Base-by-base conservation (phyloP, 2,888 invertebrate genomes). In the Cactoblastis cactorum region DNA sequence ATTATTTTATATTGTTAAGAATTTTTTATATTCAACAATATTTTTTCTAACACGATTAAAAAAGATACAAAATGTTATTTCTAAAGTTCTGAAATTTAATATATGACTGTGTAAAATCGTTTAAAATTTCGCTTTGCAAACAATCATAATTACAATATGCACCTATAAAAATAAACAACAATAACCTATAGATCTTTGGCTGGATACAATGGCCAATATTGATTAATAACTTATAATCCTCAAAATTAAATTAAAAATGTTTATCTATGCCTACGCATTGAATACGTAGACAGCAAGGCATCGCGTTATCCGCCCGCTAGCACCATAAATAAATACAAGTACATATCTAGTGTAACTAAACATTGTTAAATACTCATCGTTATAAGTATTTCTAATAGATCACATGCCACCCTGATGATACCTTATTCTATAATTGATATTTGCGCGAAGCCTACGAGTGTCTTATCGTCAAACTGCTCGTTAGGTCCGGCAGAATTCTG, bases 401-500 rank as follows among this genome's bases (percentile, higher is more conserved):
- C 18, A 53, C 39, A 18, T 47, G 51, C 43, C 39, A 52, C 45
- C 37, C 35, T 55, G 50, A 34, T 28, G 28, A 32, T n/a, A 49
- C 45, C 46, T 66, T 92, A 96, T 84, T 96, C 96, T 56, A 95
- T 93, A 74, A 98, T 94, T 57, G 97, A 97, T 78, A 99, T 95
- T 90, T 98, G 98, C 72, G 99, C 99, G 88, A 95, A 99, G 62
- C 99, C 99, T 79, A 98, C 94, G 59, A 99, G 91, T 35, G 97
- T 94, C 77, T 97, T 97, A 80, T 98, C 98, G 77, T 98, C 98
- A 45, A 96, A 95, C 55, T 94, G 91, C 86, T 98, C 97, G 71
- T 94, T 95, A 49, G 92, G 91, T 57, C 71, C 77, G n/a, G 80
- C 62, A 1, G 87, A 87, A 61, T 85, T 96, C 93, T 98, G 91